These are phyloP conservation scores for Chaetops frenatus DNA, from an alignment of 2,113 vertebrate species.

Conservation along the genomic window DNA sequence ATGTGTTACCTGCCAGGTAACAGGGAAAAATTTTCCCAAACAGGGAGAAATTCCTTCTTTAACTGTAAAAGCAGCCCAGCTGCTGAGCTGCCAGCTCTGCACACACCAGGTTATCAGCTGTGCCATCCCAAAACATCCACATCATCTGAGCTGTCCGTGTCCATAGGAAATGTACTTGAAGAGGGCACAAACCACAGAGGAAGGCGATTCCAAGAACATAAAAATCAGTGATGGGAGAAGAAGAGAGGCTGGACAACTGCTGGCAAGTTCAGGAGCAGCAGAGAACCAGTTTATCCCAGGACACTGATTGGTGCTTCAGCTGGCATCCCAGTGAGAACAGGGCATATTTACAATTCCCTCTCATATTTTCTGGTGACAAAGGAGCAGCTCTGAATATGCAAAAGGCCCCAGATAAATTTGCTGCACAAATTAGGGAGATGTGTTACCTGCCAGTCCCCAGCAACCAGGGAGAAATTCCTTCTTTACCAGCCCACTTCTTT, in stretches of 20 bases:
- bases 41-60: not conserved
- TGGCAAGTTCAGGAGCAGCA: not conserved
- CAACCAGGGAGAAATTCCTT: too few relatives aligned
- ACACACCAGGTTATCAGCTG: not conserved
- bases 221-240: not conserved
- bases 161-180: not conserved
- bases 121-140: not conserved
- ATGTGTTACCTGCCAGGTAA: not conserved
- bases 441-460: not conserved
- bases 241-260: not conserved
- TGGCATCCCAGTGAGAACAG: not conserved
- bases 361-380: conserved; percentile 25
- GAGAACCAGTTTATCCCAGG: not conserved
- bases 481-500: not conserved
- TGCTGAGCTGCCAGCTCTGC: not conserved
- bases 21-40: too few relatives aligned
- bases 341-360: not conserved
- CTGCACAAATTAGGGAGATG: not conserved
- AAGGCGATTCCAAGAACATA: not conserved
- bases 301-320: not conserved
- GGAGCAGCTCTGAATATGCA: conserved; percentile 25
- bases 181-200: not conserved
- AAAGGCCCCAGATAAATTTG: too few relatives aligned
- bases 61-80: not conserved
- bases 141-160: not conserved